Base-by-base conservation (phyloP, 2,888 invertebrate species). In the Zaprionus obscuricornis region DNA sequence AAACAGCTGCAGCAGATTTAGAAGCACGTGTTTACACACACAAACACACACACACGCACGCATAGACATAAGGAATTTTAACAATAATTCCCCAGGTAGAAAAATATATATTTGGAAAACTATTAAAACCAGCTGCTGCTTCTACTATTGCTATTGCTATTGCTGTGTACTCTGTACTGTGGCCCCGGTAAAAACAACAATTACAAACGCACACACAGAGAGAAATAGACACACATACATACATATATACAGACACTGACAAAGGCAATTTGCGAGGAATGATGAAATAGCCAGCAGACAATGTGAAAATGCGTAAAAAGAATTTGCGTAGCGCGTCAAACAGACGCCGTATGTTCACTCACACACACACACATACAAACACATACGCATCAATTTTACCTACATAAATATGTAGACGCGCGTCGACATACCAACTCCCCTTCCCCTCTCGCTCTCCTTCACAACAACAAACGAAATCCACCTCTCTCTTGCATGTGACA, bases 271-370 rank as follows among this genome's bases (percentile, higher is more conserved):
- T 67, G 58, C 62, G 47, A 31, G 42, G 66, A 56, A 64, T 85
- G 82, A 77, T 85, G 85, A 82, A 79, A 79, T 82, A 71, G 60
- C 63, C 57, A 43, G 26, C 66, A 73, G 83, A 75, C 71, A 77
- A 67, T 70, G 83, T 72, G 66, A 75, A 84, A 81, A 70, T 67
- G 74, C 77, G 75, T 57, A 78, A 58, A 74, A 76, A 54, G 59
- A 70, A 66, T 66, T 73, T 76, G 74, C 83, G 74, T 74, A 66
- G 55, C 66, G 77, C 84, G 77, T 81, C 84, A 77, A 85, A 56
- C 60, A 74, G 82, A 73, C 77, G 81, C 62, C 77, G 42, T 49
- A 40, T n/a, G 34, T 10, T 34, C 22, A 47, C 27, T 33, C 27
- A 22, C 50, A 36, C 5, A 51, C 27, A 37, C 22, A 57, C 14